Conservation (phyloP, 92 coral and sea anemone genomes). For the Isaurus tuberculatus region DNA sequence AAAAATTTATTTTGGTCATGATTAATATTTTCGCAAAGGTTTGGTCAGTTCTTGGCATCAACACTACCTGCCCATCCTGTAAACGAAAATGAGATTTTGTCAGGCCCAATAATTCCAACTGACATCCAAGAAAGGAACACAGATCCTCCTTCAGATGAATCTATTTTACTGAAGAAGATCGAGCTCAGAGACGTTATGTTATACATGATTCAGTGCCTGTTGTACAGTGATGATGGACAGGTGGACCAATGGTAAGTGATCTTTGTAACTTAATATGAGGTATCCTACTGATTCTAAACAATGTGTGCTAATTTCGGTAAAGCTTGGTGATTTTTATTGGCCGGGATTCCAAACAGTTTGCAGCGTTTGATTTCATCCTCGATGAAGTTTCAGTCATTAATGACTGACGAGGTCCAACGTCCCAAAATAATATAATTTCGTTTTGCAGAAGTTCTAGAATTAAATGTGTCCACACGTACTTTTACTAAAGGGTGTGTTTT, state of each 20-base stretch:
- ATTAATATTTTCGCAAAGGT: conserved; percentile 49
- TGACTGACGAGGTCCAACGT: no score
- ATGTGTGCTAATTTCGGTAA: not conserved
- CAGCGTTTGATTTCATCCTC: no score
- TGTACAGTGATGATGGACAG: conserved; percentile 80
- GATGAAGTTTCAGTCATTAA: no score
- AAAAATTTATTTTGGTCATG: no score
- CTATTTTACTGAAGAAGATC: conserved; percentile 71
- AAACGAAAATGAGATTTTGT: conserved; percentile 70
- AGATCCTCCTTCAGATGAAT: conserved; percentile 24
- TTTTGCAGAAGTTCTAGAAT: no score
- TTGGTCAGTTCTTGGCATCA: conserved; percentile 93
- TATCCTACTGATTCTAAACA: not conserved
- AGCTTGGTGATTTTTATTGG: no score
- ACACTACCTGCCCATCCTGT: conserved; percentile 61
- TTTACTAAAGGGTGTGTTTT: no score
- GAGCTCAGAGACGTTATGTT: conserved; percentile 80
- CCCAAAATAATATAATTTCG: no score
- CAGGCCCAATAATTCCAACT: conserved; percentile 36
- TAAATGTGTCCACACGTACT: no score
- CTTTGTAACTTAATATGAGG: not conserved
- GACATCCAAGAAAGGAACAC: not conserved
- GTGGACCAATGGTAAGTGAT: conserved; percentile 77
- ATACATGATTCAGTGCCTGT: conserved; percentile 80
- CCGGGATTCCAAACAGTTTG: no score